These are phyloP conservation scores for Amphibalanus amphitrite DNA, from an alignment of 1,140 invertebrate genomes.

Conservation along the genomic window DNA sequence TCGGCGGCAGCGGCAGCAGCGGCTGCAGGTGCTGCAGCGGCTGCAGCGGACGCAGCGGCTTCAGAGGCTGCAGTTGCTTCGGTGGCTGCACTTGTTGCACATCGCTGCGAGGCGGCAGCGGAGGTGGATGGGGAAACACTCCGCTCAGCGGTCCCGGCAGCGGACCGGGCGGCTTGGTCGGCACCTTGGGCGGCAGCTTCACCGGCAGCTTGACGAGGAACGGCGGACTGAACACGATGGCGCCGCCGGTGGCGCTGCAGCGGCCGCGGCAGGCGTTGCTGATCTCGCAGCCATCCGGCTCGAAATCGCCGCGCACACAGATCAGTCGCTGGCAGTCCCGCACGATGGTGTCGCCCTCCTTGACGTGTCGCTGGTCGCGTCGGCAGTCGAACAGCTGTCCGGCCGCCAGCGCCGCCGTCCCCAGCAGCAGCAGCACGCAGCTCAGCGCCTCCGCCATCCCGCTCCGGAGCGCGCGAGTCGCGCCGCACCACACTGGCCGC, in stretches of 20 bases:
- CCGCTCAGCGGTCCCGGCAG: too few species aligned
- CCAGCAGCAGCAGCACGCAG: not conserved
- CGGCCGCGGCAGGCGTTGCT: not conserved
- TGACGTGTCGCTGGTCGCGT: not conserved
- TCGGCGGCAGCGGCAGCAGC: too few species aligned
- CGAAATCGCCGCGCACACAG: constrained; percentile 3
- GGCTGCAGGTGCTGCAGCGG: too few species aligned
- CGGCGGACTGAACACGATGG: not conserved
- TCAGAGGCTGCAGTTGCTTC: too few species aligned
- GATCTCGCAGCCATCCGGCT: not conserved
- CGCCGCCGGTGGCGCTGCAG: constrained; percentile 4
- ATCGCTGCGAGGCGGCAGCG: too few species aligned
- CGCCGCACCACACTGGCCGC: not conserved
- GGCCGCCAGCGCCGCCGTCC: too few species aligned
- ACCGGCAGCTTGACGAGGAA: constrained; percentile 4
- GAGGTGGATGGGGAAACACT: too few species aligned
- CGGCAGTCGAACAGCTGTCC: not conserved
- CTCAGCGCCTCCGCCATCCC: too few species aligned
- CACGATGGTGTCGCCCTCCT: constrained; percentile 2
- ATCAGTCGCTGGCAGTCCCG: constrained; percentile 7
- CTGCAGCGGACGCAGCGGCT: not conserved
- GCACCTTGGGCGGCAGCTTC: constrained; percentile 5
- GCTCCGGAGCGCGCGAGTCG: not conserved
- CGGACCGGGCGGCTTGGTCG: constrained; percentile 3
- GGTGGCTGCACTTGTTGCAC: too few species aligned